Evolutionary conservation across 2,888 invertebrate species (phyloP), one percentile per base, ranked within the genome.

Genomic region (Dioctria linearis): DNA sequence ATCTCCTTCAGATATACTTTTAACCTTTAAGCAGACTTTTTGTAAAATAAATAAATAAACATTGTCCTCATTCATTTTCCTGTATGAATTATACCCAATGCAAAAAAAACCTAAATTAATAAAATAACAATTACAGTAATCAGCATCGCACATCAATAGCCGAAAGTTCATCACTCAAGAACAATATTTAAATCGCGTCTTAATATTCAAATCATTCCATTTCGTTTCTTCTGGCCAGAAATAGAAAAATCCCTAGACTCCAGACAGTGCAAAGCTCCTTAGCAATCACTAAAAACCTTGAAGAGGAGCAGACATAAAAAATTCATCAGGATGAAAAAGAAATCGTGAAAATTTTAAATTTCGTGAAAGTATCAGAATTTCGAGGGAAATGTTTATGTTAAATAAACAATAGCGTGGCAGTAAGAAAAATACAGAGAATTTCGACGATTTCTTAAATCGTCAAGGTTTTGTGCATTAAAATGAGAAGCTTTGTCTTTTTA

Each of bases 201-300:
- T 2, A 0, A 25, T 54, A 6, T 11, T 54, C 25, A 37, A 61
- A 61, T 61, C 61, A 61, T 1, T 4, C 6, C 39, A 61, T 61
- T 61, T 61, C 61, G 1, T 25, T 59, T 59, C 13, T 6, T 25
- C 4, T 4, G 8, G 3, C 25, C 25, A 61, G n/a, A 25, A 37
- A 37, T n/a, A 11, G 8, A 11, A 61, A 61, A 25, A 61, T 39
- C 61, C n/a, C 61, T 11, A 11, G 8, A 61, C 61, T 61, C n/a
- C 37, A 61, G 39, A 61, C 39, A 61, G 5, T 39, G 39, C 11
- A 61, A 61, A 61, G 61, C 61, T 61, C 3, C 61, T 61, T 61
- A 61, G 25, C 61, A 61, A 61, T 61, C 37, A 37, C 61, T 61
- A 61, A 61, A 61, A 61, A 61, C 61, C 61, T 61, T 61, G 25